Evolutionary conservation across 1,140 invertebrate species (phyloP), one percentile per base, ranked within the genome.

Genomic region (Tetragonula clypearis): DNA sequence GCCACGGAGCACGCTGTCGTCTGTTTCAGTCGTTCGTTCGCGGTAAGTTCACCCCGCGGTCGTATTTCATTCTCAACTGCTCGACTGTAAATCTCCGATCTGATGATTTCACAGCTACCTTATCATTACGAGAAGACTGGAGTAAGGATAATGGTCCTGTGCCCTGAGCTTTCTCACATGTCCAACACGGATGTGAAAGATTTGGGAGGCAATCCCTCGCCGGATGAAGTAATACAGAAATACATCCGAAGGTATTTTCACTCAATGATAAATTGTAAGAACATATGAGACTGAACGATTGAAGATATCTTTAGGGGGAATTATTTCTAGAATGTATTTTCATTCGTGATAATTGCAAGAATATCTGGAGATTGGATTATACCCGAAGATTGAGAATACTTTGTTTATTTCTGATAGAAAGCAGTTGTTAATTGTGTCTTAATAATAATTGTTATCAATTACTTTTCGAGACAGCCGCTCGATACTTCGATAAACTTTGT

Each of bases 1-100:
- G 96, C 96, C 0, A 97, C 96, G 0, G 97, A 97, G 90, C 96
- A 96, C 86, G 97, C 96, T 4, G 95, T 96, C 21, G 90, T 96
- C 68, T 95, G 95, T 60, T 92, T 95, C 71, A 95, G 95, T 17
- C 93, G 94, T 80, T 95, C 95, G 2, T 94, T 95, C 26, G 95
- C 94, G 5, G 94, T 95, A 80, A 92, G 91, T 79, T 66, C 1
- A 30, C 30, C 1, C 17, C 30, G 49, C 0, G 8, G 21, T 66
- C 30, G 2, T 11, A 30, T 21, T 75, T 8, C 3, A 35, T 75
- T 30, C 19, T n/a, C 11, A 41, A 73, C 15, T 17, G 9, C 0
- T 30, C 71, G 1, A 19, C 21, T 23, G 12, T 60, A 71, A 66
- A 56, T 2, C 90, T 89, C 68, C 68, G 2, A 23, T 60, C 19